Base-by-base conservation (phyloP, 1,140 invertebrate genomes). In the Onthophagus taurus region DNA sequence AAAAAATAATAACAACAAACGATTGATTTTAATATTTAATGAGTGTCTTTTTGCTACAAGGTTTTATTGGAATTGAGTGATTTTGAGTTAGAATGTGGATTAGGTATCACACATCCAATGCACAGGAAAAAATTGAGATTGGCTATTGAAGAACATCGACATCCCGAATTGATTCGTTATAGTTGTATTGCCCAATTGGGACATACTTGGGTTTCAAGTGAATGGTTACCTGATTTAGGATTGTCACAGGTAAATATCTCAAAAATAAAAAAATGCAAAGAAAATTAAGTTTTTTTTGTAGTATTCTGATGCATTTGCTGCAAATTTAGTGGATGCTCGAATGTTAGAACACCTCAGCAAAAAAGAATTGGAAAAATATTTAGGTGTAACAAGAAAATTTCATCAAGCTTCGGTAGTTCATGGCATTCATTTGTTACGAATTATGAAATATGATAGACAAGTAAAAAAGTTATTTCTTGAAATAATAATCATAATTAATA, bases 391-490 rank as follows among this genome's bases (percentile, higher is more conserved):
- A 19, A 74, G 88, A 37, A 94, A 93, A 64, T 92, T 92, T 65
- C 89, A 93, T 69, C 88, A 93, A 67, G 85, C 88, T 3, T 91
- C 88, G 53, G 87, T 96, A 52, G 85, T 93, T 26, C 89, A 94
- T 59, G 90, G 81, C 51, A 89, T 96, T 52, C 89, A 94, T 69
- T 71, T 96, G 46, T 72, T 96, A 44, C 75, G 89, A 45, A 86
- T 92, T 68, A 78, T 94, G 63, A 89, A 89, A 59, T 96, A 92
- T 59, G 90, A 96, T 69, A 76, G 88, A 67, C 85, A 90, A 75
- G 87, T 89, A 60, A 67, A 64, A 53, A 26, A 33, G 4, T 34
- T 7, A 7, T 34, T 34, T 34, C 8, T 11, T 11, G 13, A 34
- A 34, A 7, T 11, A 34, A 34, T 34, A 11, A 34, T 6, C 6